Evolutionary conservation across 2,797 vertebrate species (phyloP).

Genomic region (Aselliscus stoliczkanus): DNA sequence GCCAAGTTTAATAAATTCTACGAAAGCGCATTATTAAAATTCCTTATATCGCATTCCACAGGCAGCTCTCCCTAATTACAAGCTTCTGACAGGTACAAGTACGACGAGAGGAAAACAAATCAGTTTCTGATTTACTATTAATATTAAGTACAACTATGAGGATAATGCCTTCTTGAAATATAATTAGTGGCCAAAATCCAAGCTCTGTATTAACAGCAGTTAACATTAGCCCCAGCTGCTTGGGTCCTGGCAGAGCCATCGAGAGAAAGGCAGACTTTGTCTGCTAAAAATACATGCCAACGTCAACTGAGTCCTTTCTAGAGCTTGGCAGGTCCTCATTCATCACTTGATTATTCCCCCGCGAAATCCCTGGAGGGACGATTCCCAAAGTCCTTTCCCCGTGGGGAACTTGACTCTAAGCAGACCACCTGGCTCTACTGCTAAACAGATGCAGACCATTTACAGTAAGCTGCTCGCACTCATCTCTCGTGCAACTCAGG

Average conservation of each 20-base stretch:
- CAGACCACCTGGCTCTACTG: neutral
- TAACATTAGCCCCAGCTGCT: neutral
- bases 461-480: neutral
- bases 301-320: neutral
- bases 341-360: neutral
- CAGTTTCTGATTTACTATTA: constrained; percentile 17
- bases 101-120: constrained; percentile 40
- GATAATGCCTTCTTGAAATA: constrained; percentile 32
- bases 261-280: neutral
- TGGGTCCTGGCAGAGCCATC: neutral
- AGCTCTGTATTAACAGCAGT: neutral
- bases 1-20: constrained; percentile 25
- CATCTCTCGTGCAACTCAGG: neutral
- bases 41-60: neutral
- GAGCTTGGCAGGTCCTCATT: neutral
- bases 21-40: constrained; percentile 38
- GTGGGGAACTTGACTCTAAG: neutral
- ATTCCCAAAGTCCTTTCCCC: constrained; percentile 11
- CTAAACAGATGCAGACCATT: neutral
- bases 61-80: constrained; percentile 23
- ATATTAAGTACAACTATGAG: constrained; percentile 13
- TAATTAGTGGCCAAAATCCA: constrained; percentile 40
- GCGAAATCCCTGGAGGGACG: neutral
- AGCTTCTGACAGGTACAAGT: constrained; percentile 40
- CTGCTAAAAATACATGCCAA: neutral